phyloP scores from a whole-genome alignment of 2,113 vertebrate species.

The Lynx canadensis region DNA sequence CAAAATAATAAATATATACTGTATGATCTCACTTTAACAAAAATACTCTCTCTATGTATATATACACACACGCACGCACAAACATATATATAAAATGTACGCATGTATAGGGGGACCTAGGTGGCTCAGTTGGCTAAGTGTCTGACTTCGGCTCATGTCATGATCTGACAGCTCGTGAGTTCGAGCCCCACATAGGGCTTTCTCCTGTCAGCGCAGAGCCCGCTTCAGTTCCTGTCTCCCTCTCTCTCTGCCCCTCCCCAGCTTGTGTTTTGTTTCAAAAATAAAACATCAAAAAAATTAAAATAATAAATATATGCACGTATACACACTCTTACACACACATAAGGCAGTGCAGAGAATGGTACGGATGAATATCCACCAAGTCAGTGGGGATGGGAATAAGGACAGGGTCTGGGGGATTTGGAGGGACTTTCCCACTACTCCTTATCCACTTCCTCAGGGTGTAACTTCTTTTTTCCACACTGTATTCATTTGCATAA shows the following conservation, averaged over 20 bases:
- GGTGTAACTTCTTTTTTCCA: neutral
- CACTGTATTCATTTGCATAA: neutral
- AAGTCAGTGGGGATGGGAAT: neutral
- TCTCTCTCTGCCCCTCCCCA: no score
- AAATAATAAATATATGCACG: neutral
- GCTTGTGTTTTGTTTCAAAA: no score
- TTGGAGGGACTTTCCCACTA: neutral
- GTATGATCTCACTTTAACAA: neutral
- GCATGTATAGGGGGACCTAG: no score
- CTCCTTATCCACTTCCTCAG: neutral
- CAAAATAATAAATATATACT: neutral
- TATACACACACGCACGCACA: neutral
- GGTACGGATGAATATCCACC: neutral
- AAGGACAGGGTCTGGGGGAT: neutral
- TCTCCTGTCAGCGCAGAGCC: no score
- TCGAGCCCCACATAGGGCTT: no score
- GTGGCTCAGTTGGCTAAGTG: no score
- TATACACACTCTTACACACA: neutral
- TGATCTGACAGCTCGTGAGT: no score
- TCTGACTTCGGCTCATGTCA: no score
- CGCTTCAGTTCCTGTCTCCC: no score
- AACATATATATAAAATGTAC: neutral
- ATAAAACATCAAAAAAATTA: no score
- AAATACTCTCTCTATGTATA: neutral
- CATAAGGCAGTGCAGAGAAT: neutral